phyloP scores from a whole-genome alignment of 2,113 vertebrate species.

The Pelvicachromis taeniatus region DNA sequence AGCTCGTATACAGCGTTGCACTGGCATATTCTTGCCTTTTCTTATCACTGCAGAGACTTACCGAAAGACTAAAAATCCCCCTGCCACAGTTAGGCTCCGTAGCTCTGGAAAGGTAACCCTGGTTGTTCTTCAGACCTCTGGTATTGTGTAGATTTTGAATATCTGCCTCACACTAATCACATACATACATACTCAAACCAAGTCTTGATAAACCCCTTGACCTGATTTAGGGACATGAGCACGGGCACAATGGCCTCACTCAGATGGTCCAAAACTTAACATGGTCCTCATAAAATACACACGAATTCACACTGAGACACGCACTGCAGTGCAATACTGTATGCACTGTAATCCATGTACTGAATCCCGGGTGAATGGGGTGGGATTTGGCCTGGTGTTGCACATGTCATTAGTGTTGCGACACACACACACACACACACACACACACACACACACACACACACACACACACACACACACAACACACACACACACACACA shows the following conservation, averaged over 20 bases:
- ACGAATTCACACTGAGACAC: neutral
- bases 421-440: neutral
- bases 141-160: neutral
- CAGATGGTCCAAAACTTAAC: neutral
- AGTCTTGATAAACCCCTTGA: neutral
- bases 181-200: neutral
- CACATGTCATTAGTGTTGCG: conserved; percentile 43
- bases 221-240: neutral
- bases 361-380: conserved; percentile 30
- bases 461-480: conserved; percentile 2
- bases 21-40: neutral
- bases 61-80: neutral
- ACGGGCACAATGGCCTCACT: neutral
- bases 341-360: conserved; percentile 38
- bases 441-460: neutral
- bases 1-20: neutral
- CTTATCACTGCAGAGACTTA: neutral
- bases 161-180: neutral
- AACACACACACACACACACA: neutral
- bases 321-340: neutral
- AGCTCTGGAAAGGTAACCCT: neutral
- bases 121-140: neutral
- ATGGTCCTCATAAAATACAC: neutral
- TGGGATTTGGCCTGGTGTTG: conserved; percentile 41
- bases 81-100: neutral